phyloP scores from a whole-genome alignment of 2,113 vertebrate species.

The Epinephelus fuscoguttatus region DNA sequence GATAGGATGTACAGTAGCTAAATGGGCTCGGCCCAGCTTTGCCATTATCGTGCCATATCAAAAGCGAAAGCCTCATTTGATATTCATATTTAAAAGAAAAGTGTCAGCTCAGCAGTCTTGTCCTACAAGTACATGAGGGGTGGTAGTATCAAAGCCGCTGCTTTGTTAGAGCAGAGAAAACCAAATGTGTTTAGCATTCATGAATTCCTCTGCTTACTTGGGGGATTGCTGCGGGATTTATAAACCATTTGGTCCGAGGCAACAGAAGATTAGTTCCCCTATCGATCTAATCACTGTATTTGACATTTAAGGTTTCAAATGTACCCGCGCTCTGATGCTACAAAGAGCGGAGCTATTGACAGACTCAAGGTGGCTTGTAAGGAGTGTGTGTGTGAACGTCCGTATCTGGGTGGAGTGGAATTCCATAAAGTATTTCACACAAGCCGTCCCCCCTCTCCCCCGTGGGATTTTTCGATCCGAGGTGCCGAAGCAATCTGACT shows the following conservation, averaged over 20 bases:
- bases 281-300: constrained; percentile 69
- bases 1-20: background rate
- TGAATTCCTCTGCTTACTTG: constrained; percentile 70
- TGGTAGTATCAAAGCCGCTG: constrained; percentile 66
- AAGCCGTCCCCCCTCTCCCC: constrained; percentile 19
- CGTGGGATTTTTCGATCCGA: constrained; percentile 14
- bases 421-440: constrained; percentile 41
- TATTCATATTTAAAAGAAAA: constrained; percentile 73
- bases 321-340: constrained; percentile 20
- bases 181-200: constrained; percentile 70
- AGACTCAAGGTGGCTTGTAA: constrained; percentile 48
- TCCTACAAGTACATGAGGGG: constrained; percentile 48
- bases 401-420: constrained; percentile 38
- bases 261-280: constrained; percentile 66
- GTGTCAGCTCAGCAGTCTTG: constrained; percentile 72
- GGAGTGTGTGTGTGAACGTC: background rate
- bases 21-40: constrained; percentile 16
- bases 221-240: constrained; percentile 70
- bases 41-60: constrained; percentile 56
- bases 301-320: constrained; percentile 68
- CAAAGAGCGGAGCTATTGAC: constrained; percentile 37
- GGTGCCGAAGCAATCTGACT: constrained; percentile 50
- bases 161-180: constrained; percentile 61
- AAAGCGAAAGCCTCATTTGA: constrained; percentile 62
- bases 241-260: constrained; percentile 69